A percentile compares a stretch with the other conserved stretches of the same genome.
phyloP scores from a whole-genome alignment of 2,113 vertebrate species.

The Channa argus region DNA sequence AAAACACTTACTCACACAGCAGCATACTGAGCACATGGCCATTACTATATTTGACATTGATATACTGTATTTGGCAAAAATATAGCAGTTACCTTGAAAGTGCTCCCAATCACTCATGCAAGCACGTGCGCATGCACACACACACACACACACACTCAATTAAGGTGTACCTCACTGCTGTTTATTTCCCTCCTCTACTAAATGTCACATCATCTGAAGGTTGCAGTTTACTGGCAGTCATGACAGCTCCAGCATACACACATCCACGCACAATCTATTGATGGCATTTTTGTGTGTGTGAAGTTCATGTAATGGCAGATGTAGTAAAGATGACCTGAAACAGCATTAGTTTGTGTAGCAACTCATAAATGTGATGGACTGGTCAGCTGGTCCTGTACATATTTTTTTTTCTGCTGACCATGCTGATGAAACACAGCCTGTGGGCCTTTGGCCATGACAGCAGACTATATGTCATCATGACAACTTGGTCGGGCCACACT shows the following conservation, averaged over 20 bases:
- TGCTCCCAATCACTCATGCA: neutral
- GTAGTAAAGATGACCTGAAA: conserved; percentile 44
- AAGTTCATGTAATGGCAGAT: conserved; percentile 26
- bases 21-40: conserved; percentile 31
- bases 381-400: conserved; percentile 37
- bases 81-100: conserved; percentile 43
- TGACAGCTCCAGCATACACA: neutral
- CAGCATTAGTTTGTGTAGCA: conserved; percentile 36
- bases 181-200: conserved; percentile 4
- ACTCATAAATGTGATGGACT: conserved; percentile 63
- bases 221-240: conserved; percentile 25
- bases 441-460: conserved; percentile 52
- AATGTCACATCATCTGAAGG: conserved; percentile 39
- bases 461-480: conserved; percentile 66
- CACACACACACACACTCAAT: neutral
- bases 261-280: conserved; percentile 12
- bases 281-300: conserved; percentile 30
- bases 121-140: neutral
- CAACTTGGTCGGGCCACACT: conserved; percentile 38
- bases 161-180: conserved; percentile 2
- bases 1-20: neutral
- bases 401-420: conserved; percentile 66
- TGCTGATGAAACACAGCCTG: conserved; percentile 64
- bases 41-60: conserved; percentile 13
- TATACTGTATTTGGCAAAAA: conserved; percentile 22